Evolutionary conservation across 2,888 invertebrate genomes (phyloP).

Genomic region (Brachylomia viminalis): DNA sequence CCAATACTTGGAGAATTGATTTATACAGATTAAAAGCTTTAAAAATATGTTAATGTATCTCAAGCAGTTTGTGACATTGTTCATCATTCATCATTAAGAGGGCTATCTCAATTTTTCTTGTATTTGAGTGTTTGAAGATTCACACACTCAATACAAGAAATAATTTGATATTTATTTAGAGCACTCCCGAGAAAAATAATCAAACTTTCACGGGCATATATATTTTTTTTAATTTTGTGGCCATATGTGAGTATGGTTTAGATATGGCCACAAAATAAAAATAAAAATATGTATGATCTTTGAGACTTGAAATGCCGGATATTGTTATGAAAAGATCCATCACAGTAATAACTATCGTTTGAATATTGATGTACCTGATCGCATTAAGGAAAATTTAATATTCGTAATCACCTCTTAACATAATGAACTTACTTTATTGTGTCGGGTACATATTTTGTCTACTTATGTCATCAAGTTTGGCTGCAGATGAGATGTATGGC

Average conservation of each 20-base stretch:
- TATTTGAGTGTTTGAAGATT: too few species aligned
- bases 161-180: too few species aligned
- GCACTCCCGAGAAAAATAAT: too few species aligned
- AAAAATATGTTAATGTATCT: conserved; percentile 33
- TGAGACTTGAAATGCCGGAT: neutral
- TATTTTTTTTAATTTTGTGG: too few species aligned
- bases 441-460: too few species aligned
- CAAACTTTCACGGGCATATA: neutral
- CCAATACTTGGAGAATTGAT: conserved; percentile 48
- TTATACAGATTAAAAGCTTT: conserved; percentile 41
- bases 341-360: neutral
- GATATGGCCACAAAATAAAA: too few species aligned
- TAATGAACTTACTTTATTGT: neutral
- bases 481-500: too few species aligned
- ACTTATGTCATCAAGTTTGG: too few species aligned
- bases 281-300: too few species aligned
- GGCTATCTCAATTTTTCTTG: too few species aligned
- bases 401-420: neutral
- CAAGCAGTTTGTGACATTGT: conserved; percentile 21
- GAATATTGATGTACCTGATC: neutral
- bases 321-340: neutral
- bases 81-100: neutral
- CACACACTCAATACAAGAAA: too few species aligned
- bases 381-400: neutral
- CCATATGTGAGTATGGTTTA: too few species aligned